Evolutionary conservation across 30 jellyfish, hydroid and myxozoan genomes (phyloP).

Genomic region (Sanderia malayensis): DNA sequence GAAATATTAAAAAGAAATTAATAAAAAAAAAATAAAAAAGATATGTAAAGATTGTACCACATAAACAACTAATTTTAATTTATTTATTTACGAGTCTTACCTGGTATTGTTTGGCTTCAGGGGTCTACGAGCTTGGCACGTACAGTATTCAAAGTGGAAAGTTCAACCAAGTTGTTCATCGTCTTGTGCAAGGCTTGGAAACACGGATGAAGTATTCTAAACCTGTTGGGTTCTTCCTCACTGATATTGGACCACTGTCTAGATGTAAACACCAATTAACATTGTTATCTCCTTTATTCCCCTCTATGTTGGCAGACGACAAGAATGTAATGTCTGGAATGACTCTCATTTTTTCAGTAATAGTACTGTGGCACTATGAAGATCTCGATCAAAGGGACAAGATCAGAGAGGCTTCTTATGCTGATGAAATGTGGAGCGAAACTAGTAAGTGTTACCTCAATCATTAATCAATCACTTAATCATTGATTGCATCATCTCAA

Average conservation of each 20-base stretch:
- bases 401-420: conserved; percentile 2
- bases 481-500: not conserved
- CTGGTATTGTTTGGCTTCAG: no score
- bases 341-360: conserved; percentile 6
- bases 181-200: conserved; percentile 12
- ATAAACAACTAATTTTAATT: no score
- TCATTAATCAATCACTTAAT: not conserved
- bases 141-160: conserved; percentile 2
- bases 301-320: no score
- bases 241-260: conserved; percentile 15
- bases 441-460: conserved; percentile 11
- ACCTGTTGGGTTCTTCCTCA: conserved; percentile 12
- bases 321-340: no score
- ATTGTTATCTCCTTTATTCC: no score
- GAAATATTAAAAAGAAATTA: no score
- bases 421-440: conserved; percentile 10
- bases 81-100: no score
- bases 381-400: not conserved
- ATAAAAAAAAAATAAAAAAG: no score
- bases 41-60: no score
- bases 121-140: conserved; percentile 8
- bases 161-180: conserved; percentile 1
- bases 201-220: conserved; percentile 9
- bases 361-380: conserved; percentile 3
- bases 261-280: conserved; percentile 3